A percentile compares a stretch with the other conserved stretches of the same genome.
Conservation (phyloP, 2,888 invertebrate species). For the Coleophora flavipennella region DNA sequence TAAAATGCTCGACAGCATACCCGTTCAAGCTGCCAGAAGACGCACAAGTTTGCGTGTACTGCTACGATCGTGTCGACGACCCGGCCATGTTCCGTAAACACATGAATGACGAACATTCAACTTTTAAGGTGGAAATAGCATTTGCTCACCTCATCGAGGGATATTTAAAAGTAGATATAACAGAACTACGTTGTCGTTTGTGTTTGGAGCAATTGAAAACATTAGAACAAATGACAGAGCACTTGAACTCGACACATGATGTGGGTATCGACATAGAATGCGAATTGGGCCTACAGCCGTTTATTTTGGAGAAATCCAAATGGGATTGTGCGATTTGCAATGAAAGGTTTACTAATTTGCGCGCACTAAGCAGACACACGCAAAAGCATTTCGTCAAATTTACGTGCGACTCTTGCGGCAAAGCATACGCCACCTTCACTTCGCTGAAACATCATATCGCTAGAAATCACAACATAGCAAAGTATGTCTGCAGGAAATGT, state of each 20-base stretch:
- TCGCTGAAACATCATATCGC: slow-evolving; percentile 21
- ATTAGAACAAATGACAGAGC: slow-evolving; percentile 18
- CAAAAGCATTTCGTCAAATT: slow-evolving; percentile 25
- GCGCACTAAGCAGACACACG: slow-evolving; percentile 29
- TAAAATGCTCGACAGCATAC: slow-evolving; percentile 30
- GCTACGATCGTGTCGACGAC: slow-evolving; percentile 22
- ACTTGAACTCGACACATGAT: slow-evolving; percentile 19
- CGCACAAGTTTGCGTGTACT: slow-evolving; percentile 27
- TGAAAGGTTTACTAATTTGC: slow-evolving; percentile 20
- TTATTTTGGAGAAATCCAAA: slow-evolving; percentile 18
- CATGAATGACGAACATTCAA: slow-evolving; percentile 23
- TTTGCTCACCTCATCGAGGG: slow-evolving; percentile 16
- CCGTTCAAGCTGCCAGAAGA: slow-evolving; percentile 31
- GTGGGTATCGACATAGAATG: slow-evolving; percentile 11
- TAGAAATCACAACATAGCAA: slow-evolving; percentile 13
- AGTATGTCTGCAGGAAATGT: slow-evolving; percentile 23
- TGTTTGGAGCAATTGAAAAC: slow-evolving; percentile 17
- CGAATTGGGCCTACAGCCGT: slow-evolving; percentile 23
- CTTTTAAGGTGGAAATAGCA: slow-evolving; percentile 14
- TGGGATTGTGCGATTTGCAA: slow-evolving; percentile 23
- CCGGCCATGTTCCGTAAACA: slow-evolving; percentile 27
- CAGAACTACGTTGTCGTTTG: slow-evolving; percentile 25
- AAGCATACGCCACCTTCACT: slow-evolving; percentile 21
- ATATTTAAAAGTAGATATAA: slow-evolving; percentile 26
- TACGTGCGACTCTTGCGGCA: slow-evolving; percentile 32